Percentiles rank a stretch among this genome's conserved stretches.
Evolutionary conservation across 2,113 vertebrate species (phyloP).

Genomic region (Stictonetta naevosa): DNA sequence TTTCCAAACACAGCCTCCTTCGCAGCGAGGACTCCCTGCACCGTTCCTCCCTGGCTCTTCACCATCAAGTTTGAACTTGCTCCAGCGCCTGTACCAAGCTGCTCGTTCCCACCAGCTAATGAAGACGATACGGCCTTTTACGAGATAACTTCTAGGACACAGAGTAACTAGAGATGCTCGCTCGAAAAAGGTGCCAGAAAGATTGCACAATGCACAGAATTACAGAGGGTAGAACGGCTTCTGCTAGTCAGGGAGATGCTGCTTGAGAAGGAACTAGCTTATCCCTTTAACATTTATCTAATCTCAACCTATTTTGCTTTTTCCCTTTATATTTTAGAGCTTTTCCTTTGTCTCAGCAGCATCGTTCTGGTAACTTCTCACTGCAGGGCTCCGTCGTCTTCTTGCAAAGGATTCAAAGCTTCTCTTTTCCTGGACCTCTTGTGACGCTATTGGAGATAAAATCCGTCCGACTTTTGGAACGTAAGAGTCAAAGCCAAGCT

Average conservation of each 20-base stretch:
- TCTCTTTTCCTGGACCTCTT: background rate
- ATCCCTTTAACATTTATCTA: background rate
- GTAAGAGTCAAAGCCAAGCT: background rate
- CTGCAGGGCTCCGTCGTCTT: background rate
- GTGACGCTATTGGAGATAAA: background rate
- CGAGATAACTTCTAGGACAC: background rate
- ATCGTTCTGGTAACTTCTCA: background rate
- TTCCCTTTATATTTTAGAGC: background rate
- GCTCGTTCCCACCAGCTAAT: background rate
- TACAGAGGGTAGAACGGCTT: background rate
- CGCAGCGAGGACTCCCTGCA: background rate
- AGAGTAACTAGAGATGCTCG: background rate
- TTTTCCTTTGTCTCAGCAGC: background rate
- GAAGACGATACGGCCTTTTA: background rate
- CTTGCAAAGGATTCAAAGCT: background rate
- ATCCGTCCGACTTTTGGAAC: background rate
- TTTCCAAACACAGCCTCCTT: background rate
- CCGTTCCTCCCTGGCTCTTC: background rate
- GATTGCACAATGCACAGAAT: background rate
- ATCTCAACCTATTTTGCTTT: background rate
- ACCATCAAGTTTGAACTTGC: background rate
- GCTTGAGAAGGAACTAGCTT: background rate
- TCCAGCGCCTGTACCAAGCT: background rate
- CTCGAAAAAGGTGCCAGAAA: background rate
- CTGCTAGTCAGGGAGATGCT: background rate